A percentile compares a stretch with the other conserved stretches of the same genome.
These are phyloP conservation scores for Rhagonycha fulva DNA, from an alignment of 2,888 invertebrate species.

Conservation along the genomic window DNA sequence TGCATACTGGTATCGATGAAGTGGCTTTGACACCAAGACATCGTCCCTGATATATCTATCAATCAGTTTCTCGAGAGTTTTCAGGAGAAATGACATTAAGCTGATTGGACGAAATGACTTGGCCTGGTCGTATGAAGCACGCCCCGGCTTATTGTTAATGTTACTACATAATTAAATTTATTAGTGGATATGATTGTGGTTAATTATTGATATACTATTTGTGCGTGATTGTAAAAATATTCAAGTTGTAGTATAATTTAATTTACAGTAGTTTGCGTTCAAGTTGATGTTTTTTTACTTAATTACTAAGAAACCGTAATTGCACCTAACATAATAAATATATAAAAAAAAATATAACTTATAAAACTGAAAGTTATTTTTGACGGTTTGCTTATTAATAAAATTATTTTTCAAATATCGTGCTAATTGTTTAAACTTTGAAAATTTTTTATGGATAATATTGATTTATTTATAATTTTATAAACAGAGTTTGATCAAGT, in stretches of 20 bases:
- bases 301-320: neutral
- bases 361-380: neutral
- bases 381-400: neutral
- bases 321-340: neutral
- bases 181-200: neutral
- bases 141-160: neutral
- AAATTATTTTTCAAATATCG: neutral
- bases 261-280: neutral
- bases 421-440: too few relatives aligned
- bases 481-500: neutral
- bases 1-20: too few relatives aligned
- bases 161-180: neutral
- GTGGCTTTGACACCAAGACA: too few relatives aligned
- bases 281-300: neutral
- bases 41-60: too few relatives aligned
- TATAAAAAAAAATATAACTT: slow-evolving; percentile 6
- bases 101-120: too few relatives aligned
- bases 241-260: neutral
- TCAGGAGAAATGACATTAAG: too few relatives aligned
- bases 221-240: slow-evolving; percentile 2
- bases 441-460: too few relatives aligned
- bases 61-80: too few relatives aligned
- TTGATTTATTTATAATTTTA: too few relatives aligned
- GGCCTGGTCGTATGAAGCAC: too few relatives aligned
- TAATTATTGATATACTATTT: neutral